phyloP scores from a whole-genome alignment of 2,113 vertebrate species.

The Cryptoleucopteryx plumbea region DNA sequence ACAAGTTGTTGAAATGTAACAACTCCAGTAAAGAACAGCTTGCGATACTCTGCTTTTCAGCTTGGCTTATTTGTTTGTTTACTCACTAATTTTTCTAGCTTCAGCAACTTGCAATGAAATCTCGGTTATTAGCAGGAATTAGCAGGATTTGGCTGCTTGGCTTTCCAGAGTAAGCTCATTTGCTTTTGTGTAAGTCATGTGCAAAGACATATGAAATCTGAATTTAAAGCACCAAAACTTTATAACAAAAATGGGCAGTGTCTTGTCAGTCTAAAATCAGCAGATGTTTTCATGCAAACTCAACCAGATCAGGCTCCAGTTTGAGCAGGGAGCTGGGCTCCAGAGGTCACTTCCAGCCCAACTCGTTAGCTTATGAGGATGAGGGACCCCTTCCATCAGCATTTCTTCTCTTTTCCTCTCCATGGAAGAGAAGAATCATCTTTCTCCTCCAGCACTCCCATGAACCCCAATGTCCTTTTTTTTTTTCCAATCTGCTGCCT shows the following conservation, averaged over 20 bases:
- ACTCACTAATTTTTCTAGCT: not conserved
- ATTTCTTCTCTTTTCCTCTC: not conserved
- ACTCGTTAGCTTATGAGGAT: not conserved
- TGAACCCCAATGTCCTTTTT: not conserved
- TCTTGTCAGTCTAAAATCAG: not conserved
- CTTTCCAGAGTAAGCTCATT: not conserved
- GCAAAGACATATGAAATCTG: not conserved
- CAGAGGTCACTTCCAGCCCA: not conserved
- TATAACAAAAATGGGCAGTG: not conserved
- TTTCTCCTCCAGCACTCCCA: not conserved
- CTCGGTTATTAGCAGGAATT: not conserved
- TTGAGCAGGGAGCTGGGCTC: not conserved
- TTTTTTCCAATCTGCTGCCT: not conserved
- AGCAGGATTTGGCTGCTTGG: conserved; percentile 6
- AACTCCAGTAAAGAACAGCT: not conserved
- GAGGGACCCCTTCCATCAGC: not conserved
- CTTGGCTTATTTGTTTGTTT: not conserved
- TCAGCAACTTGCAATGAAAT: not conserved
- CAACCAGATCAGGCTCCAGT: not conserved
- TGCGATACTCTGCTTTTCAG: not conserved
- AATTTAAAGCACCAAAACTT: not conserved
- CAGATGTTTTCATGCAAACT: not conserved
- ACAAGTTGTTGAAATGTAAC: not conserved
- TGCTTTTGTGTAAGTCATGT: not conserved
- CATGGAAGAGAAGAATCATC: not conserved